Evolutionary conservation across 2,113 vertebrate species (phyloP).

Genomic region (Prochilodus magdalenae): DNA sequence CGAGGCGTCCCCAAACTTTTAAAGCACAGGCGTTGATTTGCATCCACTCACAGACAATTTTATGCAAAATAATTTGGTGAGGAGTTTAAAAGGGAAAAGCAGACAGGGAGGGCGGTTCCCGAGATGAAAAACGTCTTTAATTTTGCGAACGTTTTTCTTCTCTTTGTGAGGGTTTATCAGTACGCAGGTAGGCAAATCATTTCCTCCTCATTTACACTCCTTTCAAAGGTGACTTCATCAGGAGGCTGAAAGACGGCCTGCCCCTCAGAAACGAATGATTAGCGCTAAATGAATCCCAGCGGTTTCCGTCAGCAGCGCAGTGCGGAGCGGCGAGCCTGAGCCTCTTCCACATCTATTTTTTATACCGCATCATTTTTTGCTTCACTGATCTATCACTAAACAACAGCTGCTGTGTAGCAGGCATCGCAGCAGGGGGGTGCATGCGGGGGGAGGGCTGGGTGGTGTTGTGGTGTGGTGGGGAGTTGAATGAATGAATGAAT

Average conservation of each 20-base stretch:
- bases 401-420: slow-evolving; percentile 85
- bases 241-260: slow-evolving; percentile 80
- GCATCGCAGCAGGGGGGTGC: slow-evolving; percentile 67
- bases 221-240: slow-evolving; percentile 88
- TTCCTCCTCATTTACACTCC: slow-evolving; percentile 79
- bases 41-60: background rate
- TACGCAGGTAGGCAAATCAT: slow-evolving; percentile 70
- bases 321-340: slow-evolving; percentile 66
- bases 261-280: slow-evolving; percentile 85
- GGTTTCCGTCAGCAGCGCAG: slow-evolving; percentile 74
- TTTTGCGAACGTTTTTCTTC: slow-evolving; percentile 62
- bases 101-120: slow-evolving; percentile 35
- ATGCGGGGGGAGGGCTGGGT: slow-evolving; percentile 1
- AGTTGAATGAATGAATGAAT: slow-evolving; percentile 53
- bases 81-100: background rate
- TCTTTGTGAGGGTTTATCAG: slow-evolving; percentile 64
- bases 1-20: too few relatives aligned
- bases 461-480: background rate
- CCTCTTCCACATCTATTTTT: slow-evolving; percentile 83
- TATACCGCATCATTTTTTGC: slow-evolving; percentile 87
- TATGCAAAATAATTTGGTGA: background rate
- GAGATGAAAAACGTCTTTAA: slow-evolving; percentile 61
- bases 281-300: slow-evolving; percentile 85
- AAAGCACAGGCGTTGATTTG: background rate
- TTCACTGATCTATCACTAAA: slow-evolving; percentile 93